Conservation (phyloP, 2,888 invertebrate species). For the Eudasyphora cyanicolor region DNA sequence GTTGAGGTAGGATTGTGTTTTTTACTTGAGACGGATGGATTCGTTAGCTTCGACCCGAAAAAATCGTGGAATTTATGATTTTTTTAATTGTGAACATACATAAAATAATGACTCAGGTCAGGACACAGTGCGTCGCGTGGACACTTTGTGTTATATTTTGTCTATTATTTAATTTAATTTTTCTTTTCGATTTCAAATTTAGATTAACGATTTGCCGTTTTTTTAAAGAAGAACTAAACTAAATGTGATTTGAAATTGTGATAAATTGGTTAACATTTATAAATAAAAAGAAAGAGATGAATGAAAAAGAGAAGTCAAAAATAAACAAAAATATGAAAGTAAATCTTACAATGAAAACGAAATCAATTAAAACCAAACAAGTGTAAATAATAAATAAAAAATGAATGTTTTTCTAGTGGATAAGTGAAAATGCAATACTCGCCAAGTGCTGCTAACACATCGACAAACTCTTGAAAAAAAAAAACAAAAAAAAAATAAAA, state of each 20-base stretch:
- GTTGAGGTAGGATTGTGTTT: conserved; percentile 58
- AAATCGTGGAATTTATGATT: background rate
- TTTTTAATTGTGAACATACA: background rate
- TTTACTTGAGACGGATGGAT: no score
- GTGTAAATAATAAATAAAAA: conserved; percentile 33
- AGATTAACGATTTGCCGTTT: background rate
- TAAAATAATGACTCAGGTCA: background rate
- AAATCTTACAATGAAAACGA: conserved; percentile 42
- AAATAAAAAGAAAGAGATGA: background rate
- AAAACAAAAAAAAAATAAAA: no score
- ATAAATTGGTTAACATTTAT: conserved; percentile 39
- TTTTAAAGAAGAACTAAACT: conserved; percentile 18
- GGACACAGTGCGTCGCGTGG: background rate
- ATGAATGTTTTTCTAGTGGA: conserved; percentile 7
- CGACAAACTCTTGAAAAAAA: no score
- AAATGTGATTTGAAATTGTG: conserved; percentile 47
- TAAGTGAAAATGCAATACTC: conserved; percentile 53
- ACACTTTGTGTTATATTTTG: background rate
- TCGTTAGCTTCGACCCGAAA: background rate
- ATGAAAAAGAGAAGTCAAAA: background rate
- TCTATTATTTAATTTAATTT: background rate
- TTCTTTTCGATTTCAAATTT: background rate
- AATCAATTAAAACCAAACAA: conserved; percentile 53
- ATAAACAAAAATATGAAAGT: conserved; percentile 44
- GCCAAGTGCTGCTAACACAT: no score